A percentile compares a stretch with the other conserved stretches of the same genome.
phyloP scores from a whole-genome alignment of 2,113 vertebrate species.

The Pogonocichla stellata region DNA sequence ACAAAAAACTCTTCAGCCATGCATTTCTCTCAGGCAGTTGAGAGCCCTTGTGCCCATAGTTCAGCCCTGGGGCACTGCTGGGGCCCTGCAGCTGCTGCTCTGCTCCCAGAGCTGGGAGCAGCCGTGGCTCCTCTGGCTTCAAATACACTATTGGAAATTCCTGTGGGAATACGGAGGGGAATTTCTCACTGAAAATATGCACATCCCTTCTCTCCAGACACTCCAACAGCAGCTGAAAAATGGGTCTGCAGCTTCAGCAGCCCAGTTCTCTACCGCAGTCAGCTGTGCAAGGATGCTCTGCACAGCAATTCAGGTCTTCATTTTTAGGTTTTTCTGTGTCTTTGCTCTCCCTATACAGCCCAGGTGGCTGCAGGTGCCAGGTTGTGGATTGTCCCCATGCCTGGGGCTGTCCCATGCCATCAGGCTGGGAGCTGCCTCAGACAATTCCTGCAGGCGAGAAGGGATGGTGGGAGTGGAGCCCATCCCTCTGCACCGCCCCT shows the following conservation, averaged over 20 bases:
- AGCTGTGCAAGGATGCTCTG: neutral
- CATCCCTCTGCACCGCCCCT: neutral
- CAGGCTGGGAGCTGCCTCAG: neutral
- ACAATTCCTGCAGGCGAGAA: neutral
- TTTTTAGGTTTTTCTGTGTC: neutral
- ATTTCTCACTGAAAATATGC: neutral
- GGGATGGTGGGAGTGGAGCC: neutral
- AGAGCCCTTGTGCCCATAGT: neutral
- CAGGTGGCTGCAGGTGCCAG: neutral
- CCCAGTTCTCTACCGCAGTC: neutral
- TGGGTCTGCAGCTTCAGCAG: neutral
- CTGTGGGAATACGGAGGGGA: neutral
- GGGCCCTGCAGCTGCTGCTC: neutral
- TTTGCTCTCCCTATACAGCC: neutral
- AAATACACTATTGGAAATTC: neutral
- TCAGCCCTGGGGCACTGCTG: neutral
- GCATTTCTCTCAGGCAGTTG: neutral
- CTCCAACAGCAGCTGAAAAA: neutral
- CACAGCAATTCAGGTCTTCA: neutral
- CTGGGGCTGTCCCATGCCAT: neutral
- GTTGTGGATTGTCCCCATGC: neutral
- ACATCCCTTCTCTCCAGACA: neutral
- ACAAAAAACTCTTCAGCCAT: neutral
- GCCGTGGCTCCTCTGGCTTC: neutral
- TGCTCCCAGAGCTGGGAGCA: neutral